Percentiles rank a stretch among this genome's conserved stretches.
phyloP scores from a whole-genome alignment of 2,888 invertebrate genomes.

The Hypercompe scribonia region DNA sequence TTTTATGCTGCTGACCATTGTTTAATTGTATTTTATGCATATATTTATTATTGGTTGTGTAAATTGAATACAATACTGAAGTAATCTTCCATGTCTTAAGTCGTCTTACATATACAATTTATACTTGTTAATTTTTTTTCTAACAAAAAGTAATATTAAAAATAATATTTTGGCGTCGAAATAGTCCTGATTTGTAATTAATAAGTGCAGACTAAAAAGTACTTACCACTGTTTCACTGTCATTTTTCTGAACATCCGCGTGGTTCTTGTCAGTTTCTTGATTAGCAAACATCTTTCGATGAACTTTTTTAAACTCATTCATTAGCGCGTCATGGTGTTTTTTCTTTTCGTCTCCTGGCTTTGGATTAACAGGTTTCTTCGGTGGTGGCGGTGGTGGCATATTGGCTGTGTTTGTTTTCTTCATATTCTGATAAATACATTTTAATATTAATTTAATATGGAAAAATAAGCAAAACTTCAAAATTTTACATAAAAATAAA shows the following conservation, averaged over 20 bases:
- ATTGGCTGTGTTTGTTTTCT: slow-evolving; percentile 62
- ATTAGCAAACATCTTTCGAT: slow-evolving; percentile 93
- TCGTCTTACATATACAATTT: too few relatives aligned
- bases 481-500: neutral
- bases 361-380: slow-evolving; percentile 69
- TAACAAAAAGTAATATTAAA: neutral
- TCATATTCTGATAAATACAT: slow-evolving; percentile 68
- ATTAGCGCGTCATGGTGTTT: slow-evolving; percentile 92
- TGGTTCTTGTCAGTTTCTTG: slow-evolving; percentile 59
- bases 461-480: neutral
- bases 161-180: neutral
- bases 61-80: too few relatives aligned
- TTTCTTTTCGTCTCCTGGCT: slow-evolving; percentile 87
- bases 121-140: neutral
- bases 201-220: neutral
- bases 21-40: neutral
- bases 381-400: slow-evolving; percentile 57
- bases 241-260: slow-evolving; percentile 27
- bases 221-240: slow-evolving; percentile 65
- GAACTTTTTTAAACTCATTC: slow-evolving; percentile 96
- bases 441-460: slow-evolving; percentile 4
- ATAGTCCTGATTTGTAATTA: neutral
- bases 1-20: neutral
- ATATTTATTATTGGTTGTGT: too few relatives aligned
- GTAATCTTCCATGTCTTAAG: neutral